A percentile compares a stretch with the other conserved stretches of the same genome.
These are phyloP conservation scores for Agrochola lota DNA, from an alignment of 2,888 invertebrate species.

Conservation along the genomic window DNA sequence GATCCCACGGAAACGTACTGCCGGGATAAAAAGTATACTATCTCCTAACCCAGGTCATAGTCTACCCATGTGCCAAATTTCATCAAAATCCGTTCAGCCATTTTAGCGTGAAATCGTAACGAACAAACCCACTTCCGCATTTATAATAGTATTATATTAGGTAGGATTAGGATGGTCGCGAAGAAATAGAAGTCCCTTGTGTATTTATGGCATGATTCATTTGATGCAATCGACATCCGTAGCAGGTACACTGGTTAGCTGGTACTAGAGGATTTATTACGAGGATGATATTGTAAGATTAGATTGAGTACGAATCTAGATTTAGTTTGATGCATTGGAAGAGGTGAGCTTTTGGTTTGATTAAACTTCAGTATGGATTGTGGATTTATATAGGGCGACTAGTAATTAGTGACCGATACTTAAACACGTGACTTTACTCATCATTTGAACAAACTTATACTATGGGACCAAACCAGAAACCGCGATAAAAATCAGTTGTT, in stretches of 20 bases:
- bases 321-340: constrained; percentile 38
- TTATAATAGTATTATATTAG: too few relatives aligned
- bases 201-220: constrained; percentile 66
- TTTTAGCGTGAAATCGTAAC: too few relatives aligned
- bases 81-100: too few relatives aligned
- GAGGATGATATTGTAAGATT: constrained; percentile 47
- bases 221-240: constrained; percentile 58
- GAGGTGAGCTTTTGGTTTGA: background rate
- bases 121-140: background rate
- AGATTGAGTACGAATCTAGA: constrained; percentile 37
- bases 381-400: background rate
- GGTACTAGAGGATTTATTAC: constrained; percentile 52
- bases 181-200: constrained; percentile 58
- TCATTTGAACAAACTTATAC: too few relatives aligned
- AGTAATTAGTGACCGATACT: too few relatives aligned
- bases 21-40: background rate
- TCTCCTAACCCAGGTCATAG: background rate
- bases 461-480: too few relatives aligned
- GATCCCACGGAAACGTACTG: background rate
- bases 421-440: too few relatives aligned
- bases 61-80: background rate
- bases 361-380: background rate
- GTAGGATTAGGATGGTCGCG: constrained; percentile 10
- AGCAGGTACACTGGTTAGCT: constrained; percentile 43
- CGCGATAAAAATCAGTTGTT: too few relatives aligned